A percentile compares a stretch with the other conserved stretches of the same genome.
Evolutionary conservation across 2,888 invertebrate genomes (phyloP).

Genomic region (Parasteatoda lunata): DNA sequence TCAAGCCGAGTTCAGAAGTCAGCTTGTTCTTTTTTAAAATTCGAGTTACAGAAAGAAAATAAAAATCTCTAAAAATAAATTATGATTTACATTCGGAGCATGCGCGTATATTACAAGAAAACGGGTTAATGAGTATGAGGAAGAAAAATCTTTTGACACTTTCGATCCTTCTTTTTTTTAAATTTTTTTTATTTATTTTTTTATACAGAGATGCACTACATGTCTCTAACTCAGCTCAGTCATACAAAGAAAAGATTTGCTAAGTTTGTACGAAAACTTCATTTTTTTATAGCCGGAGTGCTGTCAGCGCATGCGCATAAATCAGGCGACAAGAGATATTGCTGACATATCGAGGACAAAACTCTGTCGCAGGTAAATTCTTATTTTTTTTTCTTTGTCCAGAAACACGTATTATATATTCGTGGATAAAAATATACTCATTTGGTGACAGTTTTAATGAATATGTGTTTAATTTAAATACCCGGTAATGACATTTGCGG

Average conservation of each 20-base stretch:
- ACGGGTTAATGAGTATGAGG: slow-evolving; percentile 44
- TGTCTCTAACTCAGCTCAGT: slow-evolving; percentile 21
- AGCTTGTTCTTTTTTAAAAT: too few relatives aligned
- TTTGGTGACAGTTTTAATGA: too few relatives aligned
- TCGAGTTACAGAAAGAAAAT: too few relatives aligned
- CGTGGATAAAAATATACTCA: too few relatives aligned
- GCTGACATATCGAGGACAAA: slow-evolving; percentile 57
- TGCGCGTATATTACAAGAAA: neutral
- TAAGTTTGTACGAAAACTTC: slow-evolving; percentile 20
- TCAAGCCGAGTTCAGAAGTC: too few relatives aligned
- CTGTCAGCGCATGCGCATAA: slow-evolving; percentile 47
- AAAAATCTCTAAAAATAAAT: too few relatives aligned
- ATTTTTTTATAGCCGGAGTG: slow-evolving; percentile 32
- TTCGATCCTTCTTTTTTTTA: neutral
- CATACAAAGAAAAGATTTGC: slow-evolving; percentile 25
- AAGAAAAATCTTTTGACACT: slow-evolving; percentile 28
- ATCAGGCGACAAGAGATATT: slow-evolving; percentile 57
- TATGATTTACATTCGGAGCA: too few relatives aligned
- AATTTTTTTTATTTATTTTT: neutral
- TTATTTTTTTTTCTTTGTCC: too few relatives aligned
- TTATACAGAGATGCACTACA: neutral
- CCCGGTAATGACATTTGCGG: too few relatives aligned
- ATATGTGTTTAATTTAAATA: too few relatives aligned
- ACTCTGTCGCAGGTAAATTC: slow-evolving; percentile 18
- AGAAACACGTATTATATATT: too few relatives aligned